phyloP scores from a whole-genome alignment of 1,140 invertebrate genomes.

The Philopotamus ludificatus region DNA sequence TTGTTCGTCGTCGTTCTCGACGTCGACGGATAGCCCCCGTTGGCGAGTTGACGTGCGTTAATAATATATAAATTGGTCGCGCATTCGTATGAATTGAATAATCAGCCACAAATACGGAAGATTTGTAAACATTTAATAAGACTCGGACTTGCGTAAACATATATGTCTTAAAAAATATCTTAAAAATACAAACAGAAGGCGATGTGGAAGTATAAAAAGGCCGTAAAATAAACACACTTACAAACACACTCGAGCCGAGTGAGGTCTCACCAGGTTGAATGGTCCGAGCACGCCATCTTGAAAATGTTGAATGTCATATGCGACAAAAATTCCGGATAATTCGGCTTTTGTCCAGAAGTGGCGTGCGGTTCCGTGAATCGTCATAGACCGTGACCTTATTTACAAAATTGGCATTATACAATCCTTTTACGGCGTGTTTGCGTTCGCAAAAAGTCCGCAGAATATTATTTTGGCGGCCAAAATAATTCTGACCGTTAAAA shows the following conservation, averaged over 20 bases:
- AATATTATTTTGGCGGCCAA: too few species aligned
- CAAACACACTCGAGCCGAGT: constrained; percentile 20
- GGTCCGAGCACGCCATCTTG: constrained; percentile 36
- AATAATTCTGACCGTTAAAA: too few species aligned
- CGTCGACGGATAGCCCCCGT: background rate
- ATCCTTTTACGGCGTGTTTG: too few species aligned
- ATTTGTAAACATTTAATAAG: constrained; percentile 1
- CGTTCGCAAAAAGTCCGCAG: too few species aligned
- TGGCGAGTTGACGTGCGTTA: background rate
- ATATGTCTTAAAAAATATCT: constrained; percentile 11
- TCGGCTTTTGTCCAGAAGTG: constrained; percentile 24
- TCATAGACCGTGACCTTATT: too few species aligned
- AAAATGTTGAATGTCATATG: constrained; percentile 27
- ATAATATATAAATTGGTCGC: background rate
- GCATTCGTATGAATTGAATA: background rate
- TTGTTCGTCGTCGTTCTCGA: too few species aligned
- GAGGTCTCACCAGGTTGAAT: constrained; percentile 31
- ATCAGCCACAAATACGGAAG: background rate
- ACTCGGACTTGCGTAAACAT: background rate
- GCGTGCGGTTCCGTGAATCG: constrained; percentile 12
- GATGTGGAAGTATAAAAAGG: constrained; percentile 30
- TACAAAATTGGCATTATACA: too few species aligned
- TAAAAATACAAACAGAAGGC: constrained; percentile 25
- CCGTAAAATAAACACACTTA: constrained; percentile 33
- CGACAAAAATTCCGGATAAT: constrained; percentile 28